A percentile compares a stretch with the other conserved stretches of the same genome.
phyloP scores from a whole-genome alignment of 1,140 invertebrate species.

The Bombyx mandarina region DNA sequence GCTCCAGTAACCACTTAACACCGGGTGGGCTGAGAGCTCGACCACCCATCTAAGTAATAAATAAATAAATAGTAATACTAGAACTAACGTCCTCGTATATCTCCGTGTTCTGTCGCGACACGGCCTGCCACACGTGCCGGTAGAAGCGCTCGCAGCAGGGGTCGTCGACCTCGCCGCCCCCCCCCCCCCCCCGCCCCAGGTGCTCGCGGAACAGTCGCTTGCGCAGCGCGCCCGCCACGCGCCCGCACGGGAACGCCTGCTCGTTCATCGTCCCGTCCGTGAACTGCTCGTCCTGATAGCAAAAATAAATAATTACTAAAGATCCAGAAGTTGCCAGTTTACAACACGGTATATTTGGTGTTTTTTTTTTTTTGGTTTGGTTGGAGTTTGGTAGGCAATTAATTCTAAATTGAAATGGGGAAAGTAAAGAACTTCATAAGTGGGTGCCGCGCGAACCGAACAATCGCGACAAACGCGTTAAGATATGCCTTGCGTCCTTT shows the following conservation, averaged over 20 bases:
- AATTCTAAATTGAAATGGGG: no score
- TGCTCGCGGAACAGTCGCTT: conserved; percentile 93
- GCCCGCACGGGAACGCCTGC: conserved; percentile 82
- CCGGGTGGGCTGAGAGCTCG: no score
- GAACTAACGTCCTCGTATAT: conserved; percentile 82
- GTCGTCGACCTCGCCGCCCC: conserved; percentile 78
- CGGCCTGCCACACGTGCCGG: conserved; percentile 83
- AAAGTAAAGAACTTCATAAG: no score
- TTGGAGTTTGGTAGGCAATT: no score
- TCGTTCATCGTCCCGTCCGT: conserved; percentile 86
- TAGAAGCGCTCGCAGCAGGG: conserved; percentile 85
- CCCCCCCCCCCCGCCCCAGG: conserved; percentile 76
- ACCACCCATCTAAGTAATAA: no score
- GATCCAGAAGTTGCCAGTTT: no score
- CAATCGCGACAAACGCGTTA: no score
- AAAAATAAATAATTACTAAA: background rate
- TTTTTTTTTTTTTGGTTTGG: no score
- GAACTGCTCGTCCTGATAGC: conserved; percentile 82
- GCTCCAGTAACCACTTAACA: no score
- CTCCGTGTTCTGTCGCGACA: conserved; percentile 84
- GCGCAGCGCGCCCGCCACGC: conserved; percentile 87
- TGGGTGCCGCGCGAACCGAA: no score
- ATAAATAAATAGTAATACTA: background rate
- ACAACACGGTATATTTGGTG: no score
- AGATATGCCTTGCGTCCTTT: no score